Conservation (phyloP, 1,140 invertebrate species). For the Apis cerana region DNA sequence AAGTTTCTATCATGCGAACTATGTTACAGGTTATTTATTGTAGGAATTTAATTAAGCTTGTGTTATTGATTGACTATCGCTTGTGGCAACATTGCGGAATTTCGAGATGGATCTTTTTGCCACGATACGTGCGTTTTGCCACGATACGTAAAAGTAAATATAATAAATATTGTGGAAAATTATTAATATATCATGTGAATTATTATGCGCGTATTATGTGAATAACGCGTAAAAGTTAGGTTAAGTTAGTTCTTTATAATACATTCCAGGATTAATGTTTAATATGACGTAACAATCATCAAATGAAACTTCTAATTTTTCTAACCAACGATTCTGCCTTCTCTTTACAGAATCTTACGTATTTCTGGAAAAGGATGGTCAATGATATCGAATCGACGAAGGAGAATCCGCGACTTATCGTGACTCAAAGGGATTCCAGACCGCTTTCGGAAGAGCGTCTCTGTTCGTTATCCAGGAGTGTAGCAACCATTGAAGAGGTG, state of each 20-base stretch:
- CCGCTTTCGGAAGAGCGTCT: slow-evolving; percentile 40
- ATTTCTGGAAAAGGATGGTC: neutral
- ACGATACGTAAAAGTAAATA: neutral
- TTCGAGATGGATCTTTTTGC: neutral
- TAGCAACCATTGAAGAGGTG: slow-evolving; percentile 44
- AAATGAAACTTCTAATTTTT: neutral
- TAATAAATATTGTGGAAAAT: no score
- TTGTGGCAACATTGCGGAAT: neutral
- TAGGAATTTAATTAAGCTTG: slow-evolving; percentile 16
- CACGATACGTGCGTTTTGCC: neutral
- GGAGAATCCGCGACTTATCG: slow-evolving; percentile 7
- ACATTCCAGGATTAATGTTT: no score
- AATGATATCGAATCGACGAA: neutral
- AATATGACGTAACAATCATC: no score
- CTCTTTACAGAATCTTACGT: neutral
- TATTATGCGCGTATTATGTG: no score
- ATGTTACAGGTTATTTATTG: neutral
- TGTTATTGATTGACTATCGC: slow-evolving; percentile 2
- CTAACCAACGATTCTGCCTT: neutral
- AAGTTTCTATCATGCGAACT: neutral
- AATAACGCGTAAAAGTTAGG: no score
- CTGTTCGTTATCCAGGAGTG: slow-evolving; percentile 56
- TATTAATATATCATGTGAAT: no score
- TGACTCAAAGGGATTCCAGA: slow-evolving; percentile 46
- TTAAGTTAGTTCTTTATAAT: no score